phyloP scores from a whole-genome alignment of 2,888 invertebrate species.

The Eucera pruinosa region DNA sequence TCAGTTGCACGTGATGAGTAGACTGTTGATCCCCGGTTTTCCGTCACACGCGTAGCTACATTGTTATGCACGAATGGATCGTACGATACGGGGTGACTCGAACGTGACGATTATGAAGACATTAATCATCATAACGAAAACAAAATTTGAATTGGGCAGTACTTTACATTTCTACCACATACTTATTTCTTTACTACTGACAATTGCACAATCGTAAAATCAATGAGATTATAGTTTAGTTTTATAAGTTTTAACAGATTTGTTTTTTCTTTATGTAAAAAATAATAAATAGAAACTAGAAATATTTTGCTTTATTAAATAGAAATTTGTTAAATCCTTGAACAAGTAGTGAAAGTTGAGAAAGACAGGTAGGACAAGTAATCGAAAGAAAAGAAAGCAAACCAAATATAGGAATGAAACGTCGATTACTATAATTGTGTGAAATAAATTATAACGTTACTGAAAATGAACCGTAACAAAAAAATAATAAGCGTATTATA shows the following conservation, averaged over 20 bases:
- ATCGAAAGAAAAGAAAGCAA: neutral
- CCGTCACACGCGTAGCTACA: neutral
- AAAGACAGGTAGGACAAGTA: neutral
- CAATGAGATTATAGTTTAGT: too few species aligned
- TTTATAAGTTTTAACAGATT: too few species aligned
- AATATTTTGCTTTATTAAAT: neutral
- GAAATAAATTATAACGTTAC: neutral
- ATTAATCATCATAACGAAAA: constrained; percentile 16
- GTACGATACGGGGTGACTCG: constrained; percentile 10
- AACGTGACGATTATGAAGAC: neutral
- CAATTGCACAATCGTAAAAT: too few species aligned
- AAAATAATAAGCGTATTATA: neutral
- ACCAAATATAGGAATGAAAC: neutral
- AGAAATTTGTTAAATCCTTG: neutral
- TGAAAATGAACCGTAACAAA: neutral
- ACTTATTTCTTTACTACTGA: too few species aligned
- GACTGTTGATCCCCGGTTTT: constrained; percentile 14
- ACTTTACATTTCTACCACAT: neutral
- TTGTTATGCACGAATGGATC: neutral
- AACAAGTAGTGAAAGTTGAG: neutral
- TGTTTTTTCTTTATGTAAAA: too few species aligned
- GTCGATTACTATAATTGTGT: neutral
- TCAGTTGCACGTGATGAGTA: constrained; percentile 35
- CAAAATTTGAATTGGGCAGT: neutral
- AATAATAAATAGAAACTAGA: neutral